Evolutionary conservation across 1,140 invertebrate species (phyloP).

Genomic region (Caerostris extrusa): DNA sequence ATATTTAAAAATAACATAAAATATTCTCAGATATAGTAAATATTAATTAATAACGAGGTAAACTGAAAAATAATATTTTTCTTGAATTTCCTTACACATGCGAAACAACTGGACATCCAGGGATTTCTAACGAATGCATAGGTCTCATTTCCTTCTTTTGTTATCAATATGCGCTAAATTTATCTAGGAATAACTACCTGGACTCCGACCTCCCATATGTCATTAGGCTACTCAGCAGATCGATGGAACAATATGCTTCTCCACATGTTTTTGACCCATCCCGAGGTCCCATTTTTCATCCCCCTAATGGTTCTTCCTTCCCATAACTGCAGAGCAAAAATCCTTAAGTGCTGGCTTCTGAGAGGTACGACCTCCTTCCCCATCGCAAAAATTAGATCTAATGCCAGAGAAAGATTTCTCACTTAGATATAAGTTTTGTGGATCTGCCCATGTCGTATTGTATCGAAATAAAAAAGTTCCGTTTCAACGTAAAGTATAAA

Average conservation of each 20-base stretch:
- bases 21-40: too few species aligned
- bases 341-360: constrained; percentile 22
- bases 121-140: background rate
- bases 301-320: constrained; percentile 11
- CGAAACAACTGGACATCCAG: background rate
- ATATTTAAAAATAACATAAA: too few species aligned
- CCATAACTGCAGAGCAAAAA: constrained; percentile 49
- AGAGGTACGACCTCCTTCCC: background rate
- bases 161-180: constrained; percentile 15
- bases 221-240: constrained; percentile 57
- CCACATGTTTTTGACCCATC: constrained; percentile 65
- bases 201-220: constrained; percentile 47
- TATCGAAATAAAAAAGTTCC: too few species aligned
- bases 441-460: too few species aligned
- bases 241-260: constrained; percentile 67
- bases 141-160: background rate
- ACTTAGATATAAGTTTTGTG: background rate
- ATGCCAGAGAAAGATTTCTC: background rate
- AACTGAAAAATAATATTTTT: background rate
- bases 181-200: constrained; percentile 45
- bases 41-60: too few species aligned
- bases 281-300: constrained; percentile 65
- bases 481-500: too few species aligned
- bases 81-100: background rate
- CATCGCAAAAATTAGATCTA: background rate